Evolutionary conservation across 2,797 vertebrate species (phyloP), one percentile per base, ranked within the genome.

Genomic region (Leptoclinus maculatus): DNA sequence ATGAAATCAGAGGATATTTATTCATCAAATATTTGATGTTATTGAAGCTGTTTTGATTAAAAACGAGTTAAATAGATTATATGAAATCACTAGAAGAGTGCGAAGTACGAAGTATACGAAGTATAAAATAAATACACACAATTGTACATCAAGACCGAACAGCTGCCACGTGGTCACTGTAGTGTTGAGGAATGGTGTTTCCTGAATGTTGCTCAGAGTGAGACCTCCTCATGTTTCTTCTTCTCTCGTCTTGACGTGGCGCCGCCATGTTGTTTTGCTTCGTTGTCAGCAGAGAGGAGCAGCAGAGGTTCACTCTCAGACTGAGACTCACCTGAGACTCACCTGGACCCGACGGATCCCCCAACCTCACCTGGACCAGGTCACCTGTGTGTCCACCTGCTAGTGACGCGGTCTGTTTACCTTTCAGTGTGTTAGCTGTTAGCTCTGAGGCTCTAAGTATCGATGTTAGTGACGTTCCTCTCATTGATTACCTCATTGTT

Each of bases 241-340:
- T 21, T 19, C 10, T 76, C 84, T 86, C 13, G 81, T 67, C 58
- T 84, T 91, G 92, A 93, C 93, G 92, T 92, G 91, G 92, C 92
- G 85, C 84, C 89, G 91, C 93, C 93, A 94, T 94, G 74, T 94
- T 93, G 91, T 87, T 90, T 85, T 84, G 82, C 86, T 87, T 71
- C 78, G 89, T 91, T 88, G 91, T 91, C 91, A 89, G 75, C 25
- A 25, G 66, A 25, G 66, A 60, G 71, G 6, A 83, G 88, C 82
- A 0, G 8, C 39, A 4, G 2, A 34, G 32, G 32, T 2, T 59
- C 57, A 49, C 62, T 73, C 29, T 71, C 0, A 21, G 45, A 47
- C 19, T 2, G 36, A 36, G 12, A 7, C 45, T 34, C 32, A 34
- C 32, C 32, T 34, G 32, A 34, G 32, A 34, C 54, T 74, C 56